Evolutionary conservation across 2,888 invertebrate genomes (phyloP), one percentile per base, ranked within the genome.

Genomic region (Orthosia cruda): DNA sequence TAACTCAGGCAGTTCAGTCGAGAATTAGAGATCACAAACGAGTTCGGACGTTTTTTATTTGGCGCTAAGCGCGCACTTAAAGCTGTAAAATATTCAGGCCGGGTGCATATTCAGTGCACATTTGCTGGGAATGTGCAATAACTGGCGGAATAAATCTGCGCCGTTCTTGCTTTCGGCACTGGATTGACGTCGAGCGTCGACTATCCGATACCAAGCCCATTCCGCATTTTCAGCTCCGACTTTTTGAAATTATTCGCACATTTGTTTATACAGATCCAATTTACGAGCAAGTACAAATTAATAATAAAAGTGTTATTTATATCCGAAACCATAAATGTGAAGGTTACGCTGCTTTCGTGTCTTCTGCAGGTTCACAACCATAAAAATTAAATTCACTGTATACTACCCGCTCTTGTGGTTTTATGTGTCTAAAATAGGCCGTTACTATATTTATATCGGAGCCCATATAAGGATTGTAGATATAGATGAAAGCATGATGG

Each of bases 41-140:
- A 49, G 61, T 26, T 18, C n/a, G 20, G 50, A 57, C n/a, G 68
- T 87, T 78, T 84, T 85, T 83, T 79, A 78, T 78, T 85, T 76
- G 66, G 64, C 64, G 66, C 74, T 86, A 77, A 89, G 78, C 77
- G 77, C 80, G 76, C 80, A 74, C 82, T 81, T 86, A 71, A 82
- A 79, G 84, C 83, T 75, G 88, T 91, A 88, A 92, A 91, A 91
- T 92, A 92, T 91, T 90, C 90, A 88, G 78, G 80, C 84, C 23
- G 86, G 78, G 89, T 87, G 89, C 90, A 91, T 87, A 90, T 87
- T 86, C 87, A 85, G 88, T 87, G 90, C 92, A 92, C 91, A 91
- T 91, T 93, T 92, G 91, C 88, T 72, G 87, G 88, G 89, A 93
- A 93, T 92, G 91, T 93, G 93, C 92, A 93, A 93, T 93, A 93